These are phyloP conservation scores for Crotophaga sulcirostris DNA, from an alignment of 2,113 vertebrate species.

Conservation along the genomic window DNA sequence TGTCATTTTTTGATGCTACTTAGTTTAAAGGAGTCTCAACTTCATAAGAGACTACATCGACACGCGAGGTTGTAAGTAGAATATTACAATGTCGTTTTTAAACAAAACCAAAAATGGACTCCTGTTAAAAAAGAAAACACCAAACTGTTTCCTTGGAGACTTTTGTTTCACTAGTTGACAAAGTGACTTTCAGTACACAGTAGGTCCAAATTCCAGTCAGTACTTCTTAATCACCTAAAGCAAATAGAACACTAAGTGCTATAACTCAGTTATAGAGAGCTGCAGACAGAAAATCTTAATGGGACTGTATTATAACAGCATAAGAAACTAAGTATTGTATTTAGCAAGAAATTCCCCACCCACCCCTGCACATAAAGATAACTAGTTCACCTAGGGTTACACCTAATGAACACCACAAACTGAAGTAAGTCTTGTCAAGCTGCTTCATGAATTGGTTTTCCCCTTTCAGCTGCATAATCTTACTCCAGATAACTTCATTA, in stretches of 20 bases:
- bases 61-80: background rate
- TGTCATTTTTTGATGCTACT: background rate
- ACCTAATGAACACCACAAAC: background rate
- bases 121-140: background rate
- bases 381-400: background rate
- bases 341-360: background rate
- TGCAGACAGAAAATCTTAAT: background rate
- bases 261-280: background rate
- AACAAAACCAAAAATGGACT: background rate
- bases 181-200: background rate
- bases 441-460: background rate
- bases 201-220: background rate
- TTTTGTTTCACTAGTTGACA: background rate
- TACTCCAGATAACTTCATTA: background rate
- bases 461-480: background rate
- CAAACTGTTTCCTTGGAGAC: background rate
- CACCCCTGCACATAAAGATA: background rate
- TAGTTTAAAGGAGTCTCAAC: background rate
- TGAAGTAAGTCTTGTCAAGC: background rate
- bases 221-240: constrained; percentile 7
- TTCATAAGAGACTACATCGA: background rate
- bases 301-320: background rate
- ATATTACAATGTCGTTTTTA: background rate
- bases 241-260: constrained; percentile 19
- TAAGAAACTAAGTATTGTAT: background rate